Evolutionary conservation across 2,888 invertebrate species (phyloP).

Genomic region (Galerucella pusilla): DNA sequence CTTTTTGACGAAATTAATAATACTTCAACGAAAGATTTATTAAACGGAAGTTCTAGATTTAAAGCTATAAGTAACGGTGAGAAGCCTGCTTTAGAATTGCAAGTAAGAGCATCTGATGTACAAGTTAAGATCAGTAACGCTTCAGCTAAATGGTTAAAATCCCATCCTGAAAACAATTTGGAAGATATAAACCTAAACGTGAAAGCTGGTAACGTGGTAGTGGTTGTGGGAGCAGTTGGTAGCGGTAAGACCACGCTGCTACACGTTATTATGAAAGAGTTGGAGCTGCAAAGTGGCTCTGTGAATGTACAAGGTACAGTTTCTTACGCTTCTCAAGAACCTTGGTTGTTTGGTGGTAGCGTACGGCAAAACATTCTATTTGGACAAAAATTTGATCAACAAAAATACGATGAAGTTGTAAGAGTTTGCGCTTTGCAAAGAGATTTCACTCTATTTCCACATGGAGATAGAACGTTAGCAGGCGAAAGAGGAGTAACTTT

Average conservation of each 20-base stretch:
- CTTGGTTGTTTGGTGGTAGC: slow-evolving; percentile 84
- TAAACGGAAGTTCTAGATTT: background rate
- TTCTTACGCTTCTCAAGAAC: slow-evolving; percentile 85
- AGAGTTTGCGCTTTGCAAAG: slow-evolving; percentile 76
- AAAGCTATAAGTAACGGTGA: slow-evolving; percentile 50
- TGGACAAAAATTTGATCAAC: slow-evolving; percentile 77
- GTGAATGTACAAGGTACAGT: slow-evolving; percentile 75
- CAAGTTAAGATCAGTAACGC: slow-evolving; percentile 61
- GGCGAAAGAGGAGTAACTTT: slow-evolving; percentile 76
- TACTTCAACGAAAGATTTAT: background rate
- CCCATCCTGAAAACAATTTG: slow-evolving; percentile 62
- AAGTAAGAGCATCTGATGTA: background rate
- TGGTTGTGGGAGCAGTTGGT: slow-evolving; percentile 73
- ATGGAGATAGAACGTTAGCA: slow-evolving; percentile 83
- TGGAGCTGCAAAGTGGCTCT: slow-evolving; percentile 73
- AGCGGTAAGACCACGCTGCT: slow-evolving; percentile 71
- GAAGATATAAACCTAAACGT: slow-evolving; percentile 74
- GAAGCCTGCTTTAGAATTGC: slow-evolving; percentile 64
- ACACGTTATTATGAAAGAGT: slow-evolving; percentile 74
- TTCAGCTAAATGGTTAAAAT: slow-evolving; percentile 73
- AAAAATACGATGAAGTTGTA: slow-evolving; percentile 74
- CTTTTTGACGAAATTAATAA: slow-evolving; percentile 53
- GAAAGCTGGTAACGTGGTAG: slow-evolving; percentile 69
- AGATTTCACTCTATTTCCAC: slow-evolving; percentile 78
- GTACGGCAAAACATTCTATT: slow-evolving; percentile 94